A percentile compares a stretch with the other conserved stretches of the same genome.
These are phyloP conservation scores for Drosophila eugracilis DNA, from an alignment of 1,140 invertebrate species.

Conservation along the genomic window DNA sequence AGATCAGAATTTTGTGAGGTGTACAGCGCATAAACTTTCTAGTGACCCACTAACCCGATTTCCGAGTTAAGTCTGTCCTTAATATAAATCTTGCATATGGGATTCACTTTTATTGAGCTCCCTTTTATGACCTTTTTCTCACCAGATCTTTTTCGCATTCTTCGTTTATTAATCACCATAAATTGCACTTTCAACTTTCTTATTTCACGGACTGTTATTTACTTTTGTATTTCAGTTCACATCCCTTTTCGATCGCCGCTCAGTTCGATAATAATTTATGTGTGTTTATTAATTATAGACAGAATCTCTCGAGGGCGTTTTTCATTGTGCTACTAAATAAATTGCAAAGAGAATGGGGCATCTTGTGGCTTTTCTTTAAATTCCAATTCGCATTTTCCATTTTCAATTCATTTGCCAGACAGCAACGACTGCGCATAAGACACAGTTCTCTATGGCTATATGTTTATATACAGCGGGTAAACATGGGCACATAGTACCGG, in stretches of 20 bases:
- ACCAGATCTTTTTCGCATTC: neutral
- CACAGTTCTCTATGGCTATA: slow-evolving; percentile 1
- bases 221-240: neutral
- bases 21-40: neutral
- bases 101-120: neutral
- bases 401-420: slow-evolving; percentile 30
- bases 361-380: slow-evolving; percentile 47
- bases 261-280: slow-evolving; percentile 38
- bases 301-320: slow-evolving; percentile 34
- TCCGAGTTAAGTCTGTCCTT: neutral
- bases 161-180: neutral
- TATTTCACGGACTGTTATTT: neutral
- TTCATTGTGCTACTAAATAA: slow-evolving; percentile 48
- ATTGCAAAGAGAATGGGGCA: slow-evolving; percentile 17
- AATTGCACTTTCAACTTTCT: neutral
- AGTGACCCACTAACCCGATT: slow-evolving; percentile 2
- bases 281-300: slow-evolving; percentile 65
- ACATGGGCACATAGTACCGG: slow-evolving; percentile 2
- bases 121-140: neutral
- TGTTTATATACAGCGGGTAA: slow-evolving; percentile 22
- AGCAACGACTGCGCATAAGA: slow-evolving; percentile 12
- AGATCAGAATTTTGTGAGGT: neutral
- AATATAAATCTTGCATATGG: neutral
- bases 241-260: slow-evolving; percentile 12
- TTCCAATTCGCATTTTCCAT: slow-evolving; percentile 39